Conservation (phyloP, 2,888 invertebrate species). For the Calliphora vomitoria region DNA sequence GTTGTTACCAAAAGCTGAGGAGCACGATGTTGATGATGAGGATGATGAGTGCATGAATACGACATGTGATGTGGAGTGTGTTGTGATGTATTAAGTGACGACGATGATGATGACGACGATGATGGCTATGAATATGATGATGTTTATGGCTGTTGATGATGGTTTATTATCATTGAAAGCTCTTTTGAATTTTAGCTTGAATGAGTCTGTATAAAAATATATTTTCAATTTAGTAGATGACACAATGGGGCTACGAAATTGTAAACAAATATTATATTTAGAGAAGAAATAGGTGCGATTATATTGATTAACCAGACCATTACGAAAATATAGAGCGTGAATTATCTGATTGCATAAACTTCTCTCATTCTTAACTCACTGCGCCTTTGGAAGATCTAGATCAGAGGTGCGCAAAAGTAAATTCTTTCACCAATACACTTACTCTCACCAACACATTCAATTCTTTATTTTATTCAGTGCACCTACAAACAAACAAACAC, state of each 20-base stretch:
- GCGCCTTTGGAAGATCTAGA: no score
- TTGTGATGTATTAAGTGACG: conserved; percentile 43
- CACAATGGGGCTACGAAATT: conserved; percentile 17
- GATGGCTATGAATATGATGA: conserved; percentile 36
- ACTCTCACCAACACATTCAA: no score
- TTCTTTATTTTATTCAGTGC: no score
- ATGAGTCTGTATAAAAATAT: conserved; percentile 61
- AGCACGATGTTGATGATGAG: conserved; percentile 25
- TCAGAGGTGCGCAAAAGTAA: no score
- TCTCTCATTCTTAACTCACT: no score
- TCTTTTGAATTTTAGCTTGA: conserved; percentile 66
- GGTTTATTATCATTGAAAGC: conserved; percentile 68
- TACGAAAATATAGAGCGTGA: no score
- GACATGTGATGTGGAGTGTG: conserved; percentile 39
- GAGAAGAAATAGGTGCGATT: no score
- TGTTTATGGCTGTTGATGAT: conserved; percentile 63
- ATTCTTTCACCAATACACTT: no score
- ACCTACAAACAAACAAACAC: no score
- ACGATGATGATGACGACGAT: conserved; percentile 22
- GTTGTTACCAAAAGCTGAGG: conserved; percentile 22
- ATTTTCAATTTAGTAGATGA: conserved; percentile 59
- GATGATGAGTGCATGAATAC: conserved; percentile 43
- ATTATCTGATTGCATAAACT: no score
- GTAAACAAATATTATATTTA: no score
- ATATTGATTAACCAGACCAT: no score